Evolutionary conservation across 2,888 invertebrate species (phyloP).

Genomic region (Mylabris sibirica): DNA sequence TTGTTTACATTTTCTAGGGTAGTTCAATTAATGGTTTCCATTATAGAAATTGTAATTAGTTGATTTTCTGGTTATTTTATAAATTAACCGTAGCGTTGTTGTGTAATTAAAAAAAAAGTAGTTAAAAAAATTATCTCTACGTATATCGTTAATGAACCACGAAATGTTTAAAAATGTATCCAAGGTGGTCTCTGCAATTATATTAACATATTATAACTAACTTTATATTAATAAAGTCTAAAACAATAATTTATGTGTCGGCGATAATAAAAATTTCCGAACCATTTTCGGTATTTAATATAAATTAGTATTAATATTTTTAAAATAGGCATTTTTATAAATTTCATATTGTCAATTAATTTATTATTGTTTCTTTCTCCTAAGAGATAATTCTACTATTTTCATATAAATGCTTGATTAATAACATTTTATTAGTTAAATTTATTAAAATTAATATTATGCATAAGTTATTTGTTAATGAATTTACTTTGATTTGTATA

Average conservation of each 20-base stretch:
- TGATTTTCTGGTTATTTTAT: slow-evolving; percentile 8
- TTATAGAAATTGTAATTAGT: not conserved
- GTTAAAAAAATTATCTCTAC: not conserved
- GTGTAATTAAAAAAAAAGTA: not conserved
- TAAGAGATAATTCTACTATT: not conserved
- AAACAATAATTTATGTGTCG: slow-evolving; percentile 5
- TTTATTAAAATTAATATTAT: slow-evolving; percentile 19
- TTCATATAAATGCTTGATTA: slow-evolving; percentile 17
- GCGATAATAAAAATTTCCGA: not conserved
- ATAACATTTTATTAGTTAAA: slow-evolving; percentile 28
- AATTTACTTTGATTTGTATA: slow-evolving; percentile 22
- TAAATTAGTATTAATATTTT: not conserved
- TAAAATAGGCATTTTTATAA: too few relatives aligned
- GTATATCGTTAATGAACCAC: not conserved
- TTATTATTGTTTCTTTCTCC: not conserved
- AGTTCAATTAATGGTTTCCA: not conserved
- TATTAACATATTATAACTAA: slow-evolving; percentile 7
- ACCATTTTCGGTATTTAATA: slow-evolving; percentile 3
- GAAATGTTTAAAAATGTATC: slow-evolving; percentile 4
- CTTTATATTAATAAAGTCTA: not conserved
- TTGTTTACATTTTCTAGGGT: not conserved
- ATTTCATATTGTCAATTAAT: not conserved
- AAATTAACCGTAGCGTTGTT: not conserved
- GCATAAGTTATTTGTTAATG: slow-evolving; percentile 28
- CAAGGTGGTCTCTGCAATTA: slow-evolving; percentile 7